phyloP scores from a whole-genome alignment of 2,888 invertebrate species.

The Caenorhabditis panamensis region DNA sequence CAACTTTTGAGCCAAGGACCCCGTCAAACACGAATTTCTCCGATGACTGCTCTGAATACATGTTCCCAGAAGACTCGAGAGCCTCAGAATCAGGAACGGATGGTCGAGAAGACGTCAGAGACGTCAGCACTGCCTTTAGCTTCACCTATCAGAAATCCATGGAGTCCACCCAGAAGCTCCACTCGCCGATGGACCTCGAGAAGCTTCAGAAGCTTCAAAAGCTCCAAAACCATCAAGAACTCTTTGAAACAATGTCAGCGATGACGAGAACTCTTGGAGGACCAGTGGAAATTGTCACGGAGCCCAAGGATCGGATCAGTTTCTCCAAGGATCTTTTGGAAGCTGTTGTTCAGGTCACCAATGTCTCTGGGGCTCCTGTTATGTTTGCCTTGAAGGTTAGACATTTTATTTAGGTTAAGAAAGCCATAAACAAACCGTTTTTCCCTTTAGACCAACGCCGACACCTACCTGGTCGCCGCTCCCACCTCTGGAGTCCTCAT shows the following conservation, averaged over 20 bases:
- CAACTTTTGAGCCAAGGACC: conserved; percentile 8
- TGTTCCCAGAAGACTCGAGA: conserved; percentile 5
- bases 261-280: conserved; percentile 31
- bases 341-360: conserved; percentile 34
- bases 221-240: neutral
- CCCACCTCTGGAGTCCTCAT: conserved; percentile 53
- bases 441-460: conserved; percentile 57
- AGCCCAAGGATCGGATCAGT: conserved; percentile 29
- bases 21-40: conserved; percentile 54
- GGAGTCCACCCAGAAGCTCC: conserved; percentile 55
- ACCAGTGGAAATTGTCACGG: conserved; percentile 24
- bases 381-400: conserved; percentile 57
- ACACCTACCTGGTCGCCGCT: conserved; percentile 55
- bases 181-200: neutral
- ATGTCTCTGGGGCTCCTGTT: conserved; percentile 31
- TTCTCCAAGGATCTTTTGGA: conserved; percentile 17
- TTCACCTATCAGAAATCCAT: conserved; percentile 51
- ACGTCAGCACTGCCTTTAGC: conserved; percentile 41
- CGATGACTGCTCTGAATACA: conserved; percentile 30
- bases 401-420: neutral
- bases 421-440: neutral
- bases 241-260: conserved; percentile 53
- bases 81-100: too few species aligned
- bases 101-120: neutral
- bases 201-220: neutral